phyloP scores from a whole-genome alignment of 2,888 invertebrate species.

The Tenthredo amoena region DNA sequence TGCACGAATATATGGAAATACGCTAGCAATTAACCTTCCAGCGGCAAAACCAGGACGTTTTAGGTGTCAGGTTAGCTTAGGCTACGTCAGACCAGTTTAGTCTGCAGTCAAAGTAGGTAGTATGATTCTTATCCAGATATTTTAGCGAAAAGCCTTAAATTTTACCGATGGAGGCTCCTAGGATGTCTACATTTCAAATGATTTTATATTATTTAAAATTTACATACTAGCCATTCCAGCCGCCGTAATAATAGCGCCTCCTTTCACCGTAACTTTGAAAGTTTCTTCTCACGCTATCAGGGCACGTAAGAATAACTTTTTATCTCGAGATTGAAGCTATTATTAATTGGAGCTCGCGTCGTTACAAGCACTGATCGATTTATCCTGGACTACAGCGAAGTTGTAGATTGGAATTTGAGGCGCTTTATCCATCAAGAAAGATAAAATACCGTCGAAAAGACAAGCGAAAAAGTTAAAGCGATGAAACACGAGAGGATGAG shows the following conservation, averaged over 20 bases:
- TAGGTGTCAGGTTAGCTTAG: conserved; percentile 16
- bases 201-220: conserved; percentile 75
- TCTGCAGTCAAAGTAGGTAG: background rate
- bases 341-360: background rate
- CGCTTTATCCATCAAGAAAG: background rate
- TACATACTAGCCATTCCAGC: conserved; percentile 65
- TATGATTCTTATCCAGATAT: background rate
- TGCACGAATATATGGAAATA: conserved; percentile 36
- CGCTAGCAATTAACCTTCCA: conserved; percentile 36
- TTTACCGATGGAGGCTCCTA: background rate
- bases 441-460: background rate
- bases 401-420: background rate
- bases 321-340: background rate
- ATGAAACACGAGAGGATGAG: background rate
- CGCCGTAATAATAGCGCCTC: background rate
- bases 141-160: background rate
- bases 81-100: background rate
- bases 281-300: background rate
- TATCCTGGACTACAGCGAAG: background rate
- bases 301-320: conserved; percentile 5
- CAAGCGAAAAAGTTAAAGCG: background rate
- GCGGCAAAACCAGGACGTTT: conserved; percentile 22
- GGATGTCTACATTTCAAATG: conserved; percentile 69
- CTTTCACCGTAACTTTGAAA: background rate
- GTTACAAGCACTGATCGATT: conserved; percentile 2